Conservation (phyloP, 2,113 vertebrate species). For the Erythrolamprus reginae region DNA sequence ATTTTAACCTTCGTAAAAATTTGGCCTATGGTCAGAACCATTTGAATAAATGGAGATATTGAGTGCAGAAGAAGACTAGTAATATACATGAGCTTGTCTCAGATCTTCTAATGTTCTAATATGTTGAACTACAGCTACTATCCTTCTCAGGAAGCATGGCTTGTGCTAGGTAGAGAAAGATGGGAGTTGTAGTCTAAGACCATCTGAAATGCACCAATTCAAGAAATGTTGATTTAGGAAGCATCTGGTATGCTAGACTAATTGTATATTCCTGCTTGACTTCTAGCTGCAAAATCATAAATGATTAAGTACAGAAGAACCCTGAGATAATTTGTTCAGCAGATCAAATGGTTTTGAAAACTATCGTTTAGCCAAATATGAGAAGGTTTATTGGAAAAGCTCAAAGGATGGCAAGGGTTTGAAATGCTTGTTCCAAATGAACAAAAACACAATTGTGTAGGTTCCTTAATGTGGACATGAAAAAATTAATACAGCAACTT, state of each 20-base stretch:
- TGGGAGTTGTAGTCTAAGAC: neutral
- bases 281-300: neutral
- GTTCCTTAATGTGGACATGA: neutral
- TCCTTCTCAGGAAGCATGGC: neutral
- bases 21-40: neutral
- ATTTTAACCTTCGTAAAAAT: neutral
- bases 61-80: neutral
- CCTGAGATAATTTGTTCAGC: neutral
- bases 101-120: neutral
- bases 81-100: neutral
- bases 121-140: neutral
- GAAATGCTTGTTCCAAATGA: neutral
- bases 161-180: neutral
- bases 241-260: neutral
- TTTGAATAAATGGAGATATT: neutral
- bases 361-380: neutral
- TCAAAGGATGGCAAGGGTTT: constrained; percentile 6
- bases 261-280: neutral
- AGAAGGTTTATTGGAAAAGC: constrained; percentile 27
- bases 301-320: neutral
- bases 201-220: neutral
- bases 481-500: neutral
- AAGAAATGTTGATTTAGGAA: neutral
- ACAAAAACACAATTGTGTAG: neutral
- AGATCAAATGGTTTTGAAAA: neutral